phyloP scores from a whole-genome alignment of 2,888 invertebrate genomes.

The Mellilla xanthometata region DNA sequence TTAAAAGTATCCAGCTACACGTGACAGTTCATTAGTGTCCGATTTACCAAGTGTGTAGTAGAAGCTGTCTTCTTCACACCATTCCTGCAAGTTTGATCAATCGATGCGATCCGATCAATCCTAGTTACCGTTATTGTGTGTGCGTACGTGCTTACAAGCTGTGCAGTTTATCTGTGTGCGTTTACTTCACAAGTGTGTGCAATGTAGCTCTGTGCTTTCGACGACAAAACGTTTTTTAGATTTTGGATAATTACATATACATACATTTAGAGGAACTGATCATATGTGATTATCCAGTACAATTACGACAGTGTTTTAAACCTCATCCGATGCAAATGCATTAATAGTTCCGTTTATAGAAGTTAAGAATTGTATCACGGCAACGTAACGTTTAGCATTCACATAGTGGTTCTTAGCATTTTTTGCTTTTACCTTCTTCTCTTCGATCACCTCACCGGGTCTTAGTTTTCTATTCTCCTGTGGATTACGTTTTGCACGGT shows the following conservation, averaged over 20 bases:
- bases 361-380: slow-evolving; percentile 76
- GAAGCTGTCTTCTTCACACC: slow-evolving; percentile 56
- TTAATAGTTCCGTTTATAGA: slow-evolving; percentile 64
- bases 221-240: slow-evolving; percentile 61
- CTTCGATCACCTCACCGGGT: slow-evolving; percentile 96
- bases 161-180: slow-evolving; percentile 76
- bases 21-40: slow-evolving; percentile 50
- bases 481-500: slow-evolving; percentile 78
- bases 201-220: slow-evolving; percentile 70
- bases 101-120: slow-evolving; percentile 43
- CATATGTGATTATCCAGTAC: slow-evolving; percentile 66
- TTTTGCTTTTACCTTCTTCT: slow-evolving; percentile 92
- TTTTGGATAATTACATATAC: slow-evolving; percentile 64
- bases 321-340: slow-evolving; percentile 73
- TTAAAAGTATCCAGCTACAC: slow-evolving; percentile 2
- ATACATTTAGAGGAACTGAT: slow-evolving; percentile 10
- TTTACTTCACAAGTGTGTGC: slow-evolving; percentile 75
- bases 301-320: slow-evolving; percentile 51
- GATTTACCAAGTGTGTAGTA: slow-evolving; percentile 52
- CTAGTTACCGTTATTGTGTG: slow-evolving; percentile 64
- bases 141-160: slow-evolving; percentile 79
- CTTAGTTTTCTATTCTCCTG: slow-evolving; percentile 95
- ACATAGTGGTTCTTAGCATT: slow-evolving; percentile 63
- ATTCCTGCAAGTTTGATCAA: slow-evolving; percentile 50
- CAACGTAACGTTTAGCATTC: slow-evolving; percentile 78